phyloP scores from a whole-genome alignment of 2,888 invertebrate species.

The Lepidonotus clava region DNA sequence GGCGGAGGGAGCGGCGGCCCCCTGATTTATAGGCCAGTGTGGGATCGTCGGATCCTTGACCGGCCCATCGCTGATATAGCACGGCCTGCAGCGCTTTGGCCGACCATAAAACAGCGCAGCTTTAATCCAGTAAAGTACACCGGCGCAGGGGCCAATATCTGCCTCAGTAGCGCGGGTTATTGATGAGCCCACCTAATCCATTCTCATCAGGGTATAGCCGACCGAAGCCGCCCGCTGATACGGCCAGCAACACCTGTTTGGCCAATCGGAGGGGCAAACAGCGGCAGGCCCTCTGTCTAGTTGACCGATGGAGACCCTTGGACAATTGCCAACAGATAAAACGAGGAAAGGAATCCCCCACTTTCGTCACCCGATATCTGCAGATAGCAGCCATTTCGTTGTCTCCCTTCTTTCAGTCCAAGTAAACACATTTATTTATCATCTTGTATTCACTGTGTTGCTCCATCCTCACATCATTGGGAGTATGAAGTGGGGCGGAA shows the following conservation, averaged over 20 bases:
- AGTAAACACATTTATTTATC: too few species aligned
- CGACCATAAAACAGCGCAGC: not conserved
- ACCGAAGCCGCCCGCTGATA: not conserved
- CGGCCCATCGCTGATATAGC: not conserved
- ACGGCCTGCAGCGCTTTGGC: not conserved
- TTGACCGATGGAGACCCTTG: not conserved
- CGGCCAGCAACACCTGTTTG: not conserved
- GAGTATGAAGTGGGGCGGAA: too few species aligned
- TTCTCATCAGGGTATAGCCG: not conserved
- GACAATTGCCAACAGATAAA: not conserved
- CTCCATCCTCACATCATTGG: too few species aligned
- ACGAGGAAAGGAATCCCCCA: not conserved
- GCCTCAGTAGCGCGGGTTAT: not conserved
- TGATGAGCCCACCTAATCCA: conserved; percentile 1
- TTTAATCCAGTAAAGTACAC: not conserved
- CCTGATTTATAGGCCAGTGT: not conserved
- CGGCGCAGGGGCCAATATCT: not conserved
- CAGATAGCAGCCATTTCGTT: too few species aligned
- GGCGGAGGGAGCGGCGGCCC: not conserved
- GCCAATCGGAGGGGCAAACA: not conserved
- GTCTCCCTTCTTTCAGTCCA: too few species aligned
- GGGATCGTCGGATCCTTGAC: not conserved
- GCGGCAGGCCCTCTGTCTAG: not conserved
- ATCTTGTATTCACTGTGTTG: too few species aligned
- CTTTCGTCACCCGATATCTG: too few species aligned